Evolutionary conservation across 2,797 vertebrate genomes (phyloP).

Genomic region (Neopelma chrysocephalum): DNA sequence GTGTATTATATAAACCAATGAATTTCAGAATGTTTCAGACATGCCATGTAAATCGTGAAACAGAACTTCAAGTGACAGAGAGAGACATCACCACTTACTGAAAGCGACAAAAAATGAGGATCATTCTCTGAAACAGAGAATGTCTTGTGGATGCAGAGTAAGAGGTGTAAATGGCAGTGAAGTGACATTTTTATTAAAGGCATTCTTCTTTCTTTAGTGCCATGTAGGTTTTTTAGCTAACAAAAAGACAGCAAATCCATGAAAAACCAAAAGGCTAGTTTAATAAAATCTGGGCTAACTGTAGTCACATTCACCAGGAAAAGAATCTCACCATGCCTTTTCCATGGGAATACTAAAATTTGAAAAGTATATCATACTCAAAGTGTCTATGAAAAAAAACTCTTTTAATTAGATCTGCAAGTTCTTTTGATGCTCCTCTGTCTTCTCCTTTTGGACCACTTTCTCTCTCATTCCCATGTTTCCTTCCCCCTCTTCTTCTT

Average conservation of each 20-base stretch:
- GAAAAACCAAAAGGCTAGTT: neutral
- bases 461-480: neutral
- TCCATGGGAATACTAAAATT: neutral
- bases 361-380: neutral
- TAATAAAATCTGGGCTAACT: neutral
- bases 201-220: slow-evolving; percentile 37
- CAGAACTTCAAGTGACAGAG: slow-evolving; percentile 47
- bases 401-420: neutral
- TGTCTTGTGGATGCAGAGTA: slow-evolving; percentile 24
- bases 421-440: neutral
- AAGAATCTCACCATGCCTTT: neutral
- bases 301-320: neutral
- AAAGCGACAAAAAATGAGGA: slow-evolving; percentile 22
- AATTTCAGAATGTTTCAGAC: slow-evolving; percentile 16
- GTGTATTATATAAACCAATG: neutral
- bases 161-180: slow-evolving; percentile 37
- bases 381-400: neutral
- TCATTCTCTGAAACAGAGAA: slow-evolving; percentile 29
- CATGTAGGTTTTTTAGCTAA: neutral
- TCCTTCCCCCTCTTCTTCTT: neutral
- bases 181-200: slow-evolving; percentile 49
- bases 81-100: slow-evolving; percentile 22
- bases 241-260: neutral
- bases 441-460: neutral
- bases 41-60: slow-evolving; percentile 24